These are phyloP conservation scores for Tragelaphus imberbis DNA, from an alignment of 2,113 vertebrate genomes.

Conservation along the genomic window DNA sequence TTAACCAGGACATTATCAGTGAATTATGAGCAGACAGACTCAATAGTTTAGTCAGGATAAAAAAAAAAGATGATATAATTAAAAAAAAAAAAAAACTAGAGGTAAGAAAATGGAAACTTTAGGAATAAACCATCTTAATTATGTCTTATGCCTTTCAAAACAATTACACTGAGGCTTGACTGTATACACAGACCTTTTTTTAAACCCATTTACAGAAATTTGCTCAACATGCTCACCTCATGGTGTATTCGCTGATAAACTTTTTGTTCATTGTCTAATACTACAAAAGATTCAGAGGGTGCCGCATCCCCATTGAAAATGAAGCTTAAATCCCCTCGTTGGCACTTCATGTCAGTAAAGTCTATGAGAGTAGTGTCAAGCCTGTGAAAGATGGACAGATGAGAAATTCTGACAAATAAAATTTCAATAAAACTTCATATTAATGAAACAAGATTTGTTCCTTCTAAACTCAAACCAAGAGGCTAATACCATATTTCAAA, in stretches of 20 bases:
- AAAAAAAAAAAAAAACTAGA: background rate
- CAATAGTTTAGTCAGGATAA: background rate
- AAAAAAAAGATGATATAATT: background rate
- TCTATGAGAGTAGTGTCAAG: slow-evolving; percentile 99
- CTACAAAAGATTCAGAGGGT: slow-evolving; percentile 97
- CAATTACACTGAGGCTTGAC: background rate
- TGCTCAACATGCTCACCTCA: slow-evolving; percentile 83
- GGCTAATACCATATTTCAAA: slow-evolving; percentile 4
- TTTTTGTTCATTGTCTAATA: slow-evolving; percentile 98
- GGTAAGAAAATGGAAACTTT: background rate
- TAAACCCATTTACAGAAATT: slow-evolving; percentile 4
- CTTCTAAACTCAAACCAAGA: slow-evolving; percentile 1
- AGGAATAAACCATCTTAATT: background rate
- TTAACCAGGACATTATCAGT: background rate
- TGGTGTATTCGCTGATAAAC: slow-evolving; percentile 99
- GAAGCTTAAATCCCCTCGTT: slow-evolving; percentile 98
- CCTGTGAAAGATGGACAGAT: slow-evolving; percentile 77
- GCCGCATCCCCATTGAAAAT: slow-evolving; percentile 96
- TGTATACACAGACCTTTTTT: background rate
- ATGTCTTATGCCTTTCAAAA: background rate
- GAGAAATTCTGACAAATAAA: slow-evolving; percentile 28
- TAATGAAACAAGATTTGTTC: background rate
- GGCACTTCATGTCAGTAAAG: slow-evolving; percentile 99
- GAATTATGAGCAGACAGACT: background rate
- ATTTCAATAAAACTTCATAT: background rate